These are phyloP conservation scores for Martes flavigula DNA, from an alignment of 2,797 vertebrate genomes.

Conservation along the genomic window DNA sequence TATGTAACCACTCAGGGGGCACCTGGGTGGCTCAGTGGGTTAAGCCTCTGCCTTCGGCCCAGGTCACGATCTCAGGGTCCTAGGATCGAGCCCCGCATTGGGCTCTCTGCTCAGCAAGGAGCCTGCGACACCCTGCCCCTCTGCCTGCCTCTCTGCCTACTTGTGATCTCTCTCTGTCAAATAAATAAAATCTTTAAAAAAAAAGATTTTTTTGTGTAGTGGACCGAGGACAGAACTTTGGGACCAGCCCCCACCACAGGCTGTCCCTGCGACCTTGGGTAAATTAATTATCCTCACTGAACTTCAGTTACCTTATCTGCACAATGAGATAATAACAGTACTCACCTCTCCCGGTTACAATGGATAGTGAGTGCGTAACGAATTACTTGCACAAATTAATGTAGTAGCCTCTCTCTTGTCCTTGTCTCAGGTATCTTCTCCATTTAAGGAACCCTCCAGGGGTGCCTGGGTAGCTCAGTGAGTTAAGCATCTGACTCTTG, in stretches of 20 bases:
- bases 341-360: not conserved
- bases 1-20: not conserved
- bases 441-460: not conserved
- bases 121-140: rapidly evolving
- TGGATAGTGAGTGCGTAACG: not conserved
- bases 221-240: not conserved
- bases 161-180: no score
- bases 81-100: no score
- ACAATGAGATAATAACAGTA: not conserved
- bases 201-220: not conserved
- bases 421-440: not conserved
- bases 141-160: no score
- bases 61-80: no score
- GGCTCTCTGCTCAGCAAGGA: no score
- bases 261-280: not conserved
- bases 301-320: not conserved
- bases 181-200: not conserved
- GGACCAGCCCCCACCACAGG: not conserved
- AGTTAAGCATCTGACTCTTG: not conserved
- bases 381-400: not conserved
- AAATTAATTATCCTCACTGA: not conserved
- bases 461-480: not conserved
- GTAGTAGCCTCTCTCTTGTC: not conserved
- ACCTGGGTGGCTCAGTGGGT: no score
- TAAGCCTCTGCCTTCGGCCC: no score